These are phyloP conservation scores for Isichthys henryi DNA, from an alignment of 2,113 vertebrate genomes.

Conservation along the genomic window DNA sequence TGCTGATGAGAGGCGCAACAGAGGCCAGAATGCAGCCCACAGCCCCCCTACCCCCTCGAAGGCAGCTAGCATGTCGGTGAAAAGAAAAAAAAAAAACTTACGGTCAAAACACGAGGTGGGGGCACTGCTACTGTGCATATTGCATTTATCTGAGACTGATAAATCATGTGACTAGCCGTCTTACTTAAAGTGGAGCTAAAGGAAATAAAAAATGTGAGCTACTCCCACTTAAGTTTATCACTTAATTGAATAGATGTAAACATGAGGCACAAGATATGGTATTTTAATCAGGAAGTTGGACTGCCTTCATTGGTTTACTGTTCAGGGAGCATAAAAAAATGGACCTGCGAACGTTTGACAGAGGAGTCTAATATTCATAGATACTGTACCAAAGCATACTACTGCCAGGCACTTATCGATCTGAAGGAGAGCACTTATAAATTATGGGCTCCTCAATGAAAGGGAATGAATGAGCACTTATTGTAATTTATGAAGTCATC, in stretches of 20 bases:
- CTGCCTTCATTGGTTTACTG: not conserved
- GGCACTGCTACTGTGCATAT: not conserved
- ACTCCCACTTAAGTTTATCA: not conserved
- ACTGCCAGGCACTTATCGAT: constrained; percentile 1
- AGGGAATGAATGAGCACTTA: constrained; percentile 13
- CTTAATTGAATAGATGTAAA: not conserved
- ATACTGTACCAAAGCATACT: not conserved
- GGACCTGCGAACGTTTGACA: not conserved
- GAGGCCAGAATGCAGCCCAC: not conserved
- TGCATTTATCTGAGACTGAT: not conserved
- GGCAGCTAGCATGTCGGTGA: not conserved
- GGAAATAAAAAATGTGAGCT: not conserved
- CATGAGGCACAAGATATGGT: not conserved
- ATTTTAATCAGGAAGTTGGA: not conserved
- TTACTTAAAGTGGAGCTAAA: not conserved
- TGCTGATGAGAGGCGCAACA: not conserved
- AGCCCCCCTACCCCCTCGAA: not conserved
- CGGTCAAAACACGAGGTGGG: not conserved
- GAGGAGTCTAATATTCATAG: constrained; percentile 7
- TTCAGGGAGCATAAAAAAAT: not conserved
- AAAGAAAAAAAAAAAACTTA: not conserved
- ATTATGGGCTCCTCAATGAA: constrained; percentile 9
- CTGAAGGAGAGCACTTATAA: constrained; percentile 11
- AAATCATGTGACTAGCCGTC: not conserved
- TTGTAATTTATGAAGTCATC: constrained; percentile 13